Base-by-base conservation (phyloP, 2,888 invertebrate species). In the Drosophila leonis region DNA sequence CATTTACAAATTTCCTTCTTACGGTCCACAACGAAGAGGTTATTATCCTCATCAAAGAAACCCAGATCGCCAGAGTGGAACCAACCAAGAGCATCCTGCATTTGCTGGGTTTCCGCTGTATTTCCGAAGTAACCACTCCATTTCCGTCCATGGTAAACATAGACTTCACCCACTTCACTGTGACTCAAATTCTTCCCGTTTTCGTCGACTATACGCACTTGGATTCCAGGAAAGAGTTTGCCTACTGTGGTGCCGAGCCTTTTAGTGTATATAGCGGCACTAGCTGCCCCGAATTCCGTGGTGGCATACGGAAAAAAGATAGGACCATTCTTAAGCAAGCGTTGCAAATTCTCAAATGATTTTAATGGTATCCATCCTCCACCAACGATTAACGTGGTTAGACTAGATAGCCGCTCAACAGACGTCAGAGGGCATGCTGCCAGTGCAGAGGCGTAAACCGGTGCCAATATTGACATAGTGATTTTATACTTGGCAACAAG, bases 11-110 rank as follows among this genome's bases (percentile, higher is more conserved):
- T 82, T 12, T 92, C 90, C 67, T 91, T 92, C 41, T 82, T 89
- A 0, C 92, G 81, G 65, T 83, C 92, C 15, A 81, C 78, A 5
- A 90, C 51, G 70, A 68, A 83, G 6, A 91, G 66, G 64, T 63
- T 77, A 9, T 86, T 77, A 0, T 88, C 75, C 0, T 83, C 75
- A 66, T 91, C 90, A 63, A 92, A 85, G 60, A 84, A 85, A 4
- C 91, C 92, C 52, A 91, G 29, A 65, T 92, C 92, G 6, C 92
- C 92, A 2, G 89, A 79, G n/a, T 83, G 84, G n/a, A 88, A 74
- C 90, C 90, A 92, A 18, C 88, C 83, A 12, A 85, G 67, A 0
- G 51, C 48, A 41, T 90, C 90, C 13, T 79, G 67, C n/a, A 75
- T 65, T 15, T 51, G 42, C 48, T 74, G 52, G 0, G 90, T 85